phyloP scores from a whole-genome alignment of 2,888 invertebrate species.

The Machimus rusticus region DNA sequence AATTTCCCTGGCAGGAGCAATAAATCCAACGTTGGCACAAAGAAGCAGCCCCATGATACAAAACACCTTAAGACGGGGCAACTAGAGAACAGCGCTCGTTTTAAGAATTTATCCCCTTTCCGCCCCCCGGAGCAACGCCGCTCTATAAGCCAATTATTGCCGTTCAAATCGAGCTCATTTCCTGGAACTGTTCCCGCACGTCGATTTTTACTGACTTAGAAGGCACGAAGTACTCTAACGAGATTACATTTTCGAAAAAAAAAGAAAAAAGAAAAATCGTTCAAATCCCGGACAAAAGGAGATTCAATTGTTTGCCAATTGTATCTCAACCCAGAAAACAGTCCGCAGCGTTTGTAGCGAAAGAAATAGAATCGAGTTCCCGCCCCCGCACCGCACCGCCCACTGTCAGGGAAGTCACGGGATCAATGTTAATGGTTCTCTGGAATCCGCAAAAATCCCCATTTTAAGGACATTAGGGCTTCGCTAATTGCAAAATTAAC shows the following conservation, averaged over 20 bases:
- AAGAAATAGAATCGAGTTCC: not conserved
- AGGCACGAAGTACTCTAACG: not conserved
- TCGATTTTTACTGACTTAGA: not conserved
- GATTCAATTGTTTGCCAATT: not conserved
- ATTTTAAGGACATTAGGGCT: not conserved
- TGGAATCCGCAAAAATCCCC: not conserved
- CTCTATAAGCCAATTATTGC: not conserved
- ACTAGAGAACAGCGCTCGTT: not conserved
- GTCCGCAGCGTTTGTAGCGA: not conserved
- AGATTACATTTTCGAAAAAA: not conserved
- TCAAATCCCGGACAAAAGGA: not conserved
- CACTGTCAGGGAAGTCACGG: not conserved
- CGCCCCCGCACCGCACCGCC: not conserved
- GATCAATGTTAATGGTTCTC: not conserved
- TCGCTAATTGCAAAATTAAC: not conserved
- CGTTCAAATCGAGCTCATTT: not conserved
- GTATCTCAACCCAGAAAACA: not conserved
- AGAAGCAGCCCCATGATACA: not conserved
- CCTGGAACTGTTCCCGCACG: not conserved
- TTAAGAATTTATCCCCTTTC: not conserved
- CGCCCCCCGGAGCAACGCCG: not conserved
- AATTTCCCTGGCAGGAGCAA: not conserved
- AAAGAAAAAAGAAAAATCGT: not conserved
- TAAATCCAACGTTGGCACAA: not conserved
- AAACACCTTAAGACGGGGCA: not conserved